Percentiles rank a stretch among this genome's conserved stretches.
phyloP scores from a whole-genome alignment of 2,888 invertebrate species.

The Gryllus longicercus region DNA sequence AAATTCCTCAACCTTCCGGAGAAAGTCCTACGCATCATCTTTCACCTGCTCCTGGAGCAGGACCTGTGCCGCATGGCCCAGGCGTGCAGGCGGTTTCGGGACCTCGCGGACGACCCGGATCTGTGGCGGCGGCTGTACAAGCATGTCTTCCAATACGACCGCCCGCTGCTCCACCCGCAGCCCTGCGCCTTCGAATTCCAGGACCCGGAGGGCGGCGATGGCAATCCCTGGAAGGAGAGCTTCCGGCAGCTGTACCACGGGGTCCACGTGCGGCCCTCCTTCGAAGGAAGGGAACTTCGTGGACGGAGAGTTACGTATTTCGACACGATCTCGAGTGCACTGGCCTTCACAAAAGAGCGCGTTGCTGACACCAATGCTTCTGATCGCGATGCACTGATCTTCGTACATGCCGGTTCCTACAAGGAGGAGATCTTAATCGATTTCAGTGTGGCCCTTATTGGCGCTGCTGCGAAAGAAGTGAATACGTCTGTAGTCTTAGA shows the following conservation, averaged over 20 bases:
- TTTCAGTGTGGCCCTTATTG: too few relatives aligned
- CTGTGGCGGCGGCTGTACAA: conserved; percentile 95
- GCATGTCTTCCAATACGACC: conserved; percentile 93
- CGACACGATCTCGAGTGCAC: too few relatives aligned
- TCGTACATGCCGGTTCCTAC: conserved; percentile 49
- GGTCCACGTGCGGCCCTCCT: conserved; percentile 86
- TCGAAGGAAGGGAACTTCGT: conserved; percentile 62
- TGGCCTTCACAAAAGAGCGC: too few relatives aligned
- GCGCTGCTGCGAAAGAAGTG: conserved; percentile 45
- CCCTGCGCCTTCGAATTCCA: conserved; percentile 90
- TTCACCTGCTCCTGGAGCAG: too few relatives aligned
- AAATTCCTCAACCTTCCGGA: too few relatives aligned
- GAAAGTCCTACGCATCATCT: too few relatives aligned
- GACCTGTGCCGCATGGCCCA: too few relatives aligned
- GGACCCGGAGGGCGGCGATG: conserved; percentile 82
- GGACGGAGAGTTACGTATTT: conserved; percentile 82
- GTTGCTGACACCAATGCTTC: too few relatives aligned
- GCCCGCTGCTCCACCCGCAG: conserved; percentile 87
- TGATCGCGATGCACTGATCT: too few relatives aligned
- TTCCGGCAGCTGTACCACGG: conserved; percentile 91
- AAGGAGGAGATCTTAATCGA: conserved; percentile 50
- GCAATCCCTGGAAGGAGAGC: conserved; percentile 98
- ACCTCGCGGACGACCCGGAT: conserved; percentile 84
- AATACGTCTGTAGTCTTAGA: too few relatives aligned
- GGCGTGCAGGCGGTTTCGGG: conserved; percentile 66